A percentile compares a stretch with the other conserved stretches of the same genome.
Conservation (phyloP, 1,140 invertebrate genomes). For the Melipona quadrifasciata region DNA sequence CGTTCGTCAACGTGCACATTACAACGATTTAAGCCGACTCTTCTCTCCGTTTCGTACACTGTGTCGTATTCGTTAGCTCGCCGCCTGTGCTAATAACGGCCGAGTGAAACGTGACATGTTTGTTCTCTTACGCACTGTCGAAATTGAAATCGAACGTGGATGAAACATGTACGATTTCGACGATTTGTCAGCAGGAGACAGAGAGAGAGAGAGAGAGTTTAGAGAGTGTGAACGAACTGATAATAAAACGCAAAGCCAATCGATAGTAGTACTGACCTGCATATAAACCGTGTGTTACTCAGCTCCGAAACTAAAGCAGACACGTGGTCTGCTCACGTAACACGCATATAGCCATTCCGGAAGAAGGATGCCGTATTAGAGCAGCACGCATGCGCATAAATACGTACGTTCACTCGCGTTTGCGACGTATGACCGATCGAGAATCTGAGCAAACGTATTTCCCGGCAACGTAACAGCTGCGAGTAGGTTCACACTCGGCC, state of each 20-base stretch:
- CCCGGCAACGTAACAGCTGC: background rate
- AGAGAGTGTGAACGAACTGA: background rate
- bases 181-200: background rate
- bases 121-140: background rate
- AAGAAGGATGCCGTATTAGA: slow-evolving; percentile 31
- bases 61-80: background rate
- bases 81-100: background rate
- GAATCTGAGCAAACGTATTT: background rate
- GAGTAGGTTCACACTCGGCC: background rate
- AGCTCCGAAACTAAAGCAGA: background rate
- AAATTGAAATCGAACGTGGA: background rate
- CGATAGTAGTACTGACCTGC: slow-evolving; percentile 57
- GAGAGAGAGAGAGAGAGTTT: too few species aligned
- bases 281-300: background rate
- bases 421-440: slow-evolving; percentile 7
- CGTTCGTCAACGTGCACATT: background rate
- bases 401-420: slow-evolving; percentile 28
- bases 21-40: background rate
- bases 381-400: slow-evolving; percentile 56
- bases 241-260: slow-evolving; percentile 4
- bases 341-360: slow-evolving; percentile 34
- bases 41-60: background rate
- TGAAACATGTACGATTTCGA: background rate
- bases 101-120: background rate
- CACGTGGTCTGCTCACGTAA: slow-evolving; percentile 51